phyloP scores from a whole-genome alignment of 30 jellyfish, hydroid and myxozoan genomes.

The Sanderia malayensis region DNA sequence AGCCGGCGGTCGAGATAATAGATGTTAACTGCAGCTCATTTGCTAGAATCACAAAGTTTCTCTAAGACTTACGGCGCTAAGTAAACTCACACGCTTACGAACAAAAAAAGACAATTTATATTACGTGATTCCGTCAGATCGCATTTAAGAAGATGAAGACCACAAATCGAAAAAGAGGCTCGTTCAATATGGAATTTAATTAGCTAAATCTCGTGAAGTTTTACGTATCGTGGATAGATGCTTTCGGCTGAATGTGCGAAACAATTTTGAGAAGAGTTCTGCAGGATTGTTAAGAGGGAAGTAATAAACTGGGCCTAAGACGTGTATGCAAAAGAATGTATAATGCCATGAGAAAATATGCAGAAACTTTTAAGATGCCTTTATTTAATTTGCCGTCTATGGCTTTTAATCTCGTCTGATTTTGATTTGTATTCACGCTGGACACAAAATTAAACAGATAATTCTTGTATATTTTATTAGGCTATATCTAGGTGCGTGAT shows the following conservation, averaged over 20 bases:
- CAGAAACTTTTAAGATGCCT: background rate
- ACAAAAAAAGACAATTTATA: no score
- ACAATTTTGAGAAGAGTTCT: background rate
- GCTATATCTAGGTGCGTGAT: no score
- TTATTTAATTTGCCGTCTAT: no score
- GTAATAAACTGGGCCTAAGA: background rate
- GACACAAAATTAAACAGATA: no score
- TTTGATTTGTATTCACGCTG: no score
- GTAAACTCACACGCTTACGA: no score
- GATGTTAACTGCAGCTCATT: no score
- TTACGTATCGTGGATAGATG: background rate
- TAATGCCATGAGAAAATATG: background rate
- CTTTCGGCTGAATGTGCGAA: background rate
- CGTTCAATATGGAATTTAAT: background rate
- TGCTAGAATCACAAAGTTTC: no score
- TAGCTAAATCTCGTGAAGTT: background rate
- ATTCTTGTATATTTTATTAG: no score
- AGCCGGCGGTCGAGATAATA: no score
- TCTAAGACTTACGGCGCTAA: no score
- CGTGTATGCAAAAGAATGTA: background rate
- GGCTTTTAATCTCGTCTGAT: no score
- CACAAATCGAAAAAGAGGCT: slow-evolving; percentile 12
- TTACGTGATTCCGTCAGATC: background rate
- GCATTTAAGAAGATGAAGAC: background rate
- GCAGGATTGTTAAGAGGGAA: background rate